Percentiles rank a stretch among this genome's conserved stretches.
These are phyloP conservation scores for Leptodactylus fallax DNA, from an alignment of 2,797 vertebrate genomes.

Conservation along the genomic window DNA sequence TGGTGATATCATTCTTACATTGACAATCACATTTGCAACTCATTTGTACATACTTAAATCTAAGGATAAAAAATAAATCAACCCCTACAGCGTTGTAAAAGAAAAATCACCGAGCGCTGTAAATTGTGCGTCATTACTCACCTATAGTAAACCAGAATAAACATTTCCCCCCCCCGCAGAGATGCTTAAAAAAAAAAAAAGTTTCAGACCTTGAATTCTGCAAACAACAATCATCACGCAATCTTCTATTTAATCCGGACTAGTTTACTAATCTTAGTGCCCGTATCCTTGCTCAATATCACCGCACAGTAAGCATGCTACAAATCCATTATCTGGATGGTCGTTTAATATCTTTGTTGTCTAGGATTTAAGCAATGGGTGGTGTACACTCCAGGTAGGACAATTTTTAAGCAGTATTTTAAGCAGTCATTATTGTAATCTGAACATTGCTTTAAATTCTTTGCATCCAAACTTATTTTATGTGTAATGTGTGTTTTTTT, in stretches of 20 bases:
- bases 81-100: neutral
- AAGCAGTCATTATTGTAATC: neutral
- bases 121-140: conserved; percentile 38
- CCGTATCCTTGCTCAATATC: neutral
- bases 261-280: conserved; percentile 15
- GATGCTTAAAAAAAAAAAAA: conserved; percentile 1
- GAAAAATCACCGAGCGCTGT: conserved; percentile 27
- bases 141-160: conserved; percentile 31
- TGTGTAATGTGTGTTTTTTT: neutral
- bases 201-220: neutral
- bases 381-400: neutral
- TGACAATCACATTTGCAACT: conserved; percentile 4
- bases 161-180: conserved; percentile 17
- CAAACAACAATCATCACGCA: conserved; percentile 38
- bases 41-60: conserved; percentile 8
- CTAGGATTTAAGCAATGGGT: neutral
- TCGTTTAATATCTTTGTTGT: conserved; percentile 16
- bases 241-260: conserved; percentile 5
- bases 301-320: neutral
- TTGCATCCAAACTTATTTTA: neutral
- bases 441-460: neutral
- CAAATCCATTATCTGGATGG: conserved; percentile 4
- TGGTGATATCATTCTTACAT: neutral
- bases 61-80: neutral
- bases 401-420: too few relatives aligned